Evolutionary conservation across 2,888 invertebrate genomes (phyloP).

Genomic region (Stenchaetothrips biformis): DNA sequence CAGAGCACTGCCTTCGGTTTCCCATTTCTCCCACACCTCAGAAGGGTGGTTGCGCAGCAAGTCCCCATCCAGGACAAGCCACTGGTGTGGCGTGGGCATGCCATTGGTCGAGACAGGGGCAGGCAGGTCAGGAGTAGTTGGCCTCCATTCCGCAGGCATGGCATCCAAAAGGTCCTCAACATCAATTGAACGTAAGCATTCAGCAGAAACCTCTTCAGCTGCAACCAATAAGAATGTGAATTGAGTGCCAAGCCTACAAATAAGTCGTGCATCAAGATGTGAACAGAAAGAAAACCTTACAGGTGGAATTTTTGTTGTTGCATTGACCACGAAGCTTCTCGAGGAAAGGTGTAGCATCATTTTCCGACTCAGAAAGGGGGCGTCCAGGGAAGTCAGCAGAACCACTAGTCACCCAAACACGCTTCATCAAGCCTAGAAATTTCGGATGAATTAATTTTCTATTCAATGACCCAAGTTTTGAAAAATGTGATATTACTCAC

Average conservation of each 20-base stretch:
- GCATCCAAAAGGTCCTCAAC: constrained; percentile 58
- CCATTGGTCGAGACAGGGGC: constrained; percentile 51
- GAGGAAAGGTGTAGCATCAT: constrained; percentile 52
- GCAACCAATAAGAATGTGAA: not conserved
- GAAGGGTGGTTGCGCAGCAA: constrained; percentile 60
- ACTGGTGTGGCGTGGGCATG: constrained; percentile 55
- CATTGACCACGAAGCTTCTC: constrained; percentile 43
- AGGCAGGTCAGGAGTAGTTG: constrained; percentile 54
- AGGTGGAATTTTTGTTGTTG: constrained; percentile 2
- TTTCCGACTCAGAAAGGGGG: constrained; percentile 55
- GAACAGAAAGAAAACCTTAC: no score
- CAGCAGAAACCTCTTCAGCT: constrained; percentile 48
- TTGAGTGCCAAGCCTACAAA: not conserved
- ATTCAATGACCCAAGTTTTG: constrained; percentile 35
- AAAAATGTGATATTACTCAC: not conserved
- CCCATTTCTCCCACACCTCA: constrained; percentile 34
- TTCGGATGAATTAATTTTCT: not conserved
- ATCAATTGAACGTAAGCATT: constrained; percentile 40
- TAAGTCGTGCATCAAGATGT: not conserved
- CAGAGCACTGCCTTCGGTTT: constrained; percentile 30
- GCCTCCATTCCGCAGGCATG: constrained; percentile 68
- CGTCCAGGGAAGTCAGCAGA: constrained; percentile 68
- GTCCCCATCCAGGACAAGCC: constrained; percentile 70
- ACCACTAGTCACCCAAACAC: constrained; percentile 76
- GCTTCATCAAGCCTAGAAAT: constrained; percentile 60